These are phyloP conservation scores for Halcyon smyrnensis DNA, from an alignment of 2,797 vertebrate genomes.

Conservation along the genomic window DNA sequence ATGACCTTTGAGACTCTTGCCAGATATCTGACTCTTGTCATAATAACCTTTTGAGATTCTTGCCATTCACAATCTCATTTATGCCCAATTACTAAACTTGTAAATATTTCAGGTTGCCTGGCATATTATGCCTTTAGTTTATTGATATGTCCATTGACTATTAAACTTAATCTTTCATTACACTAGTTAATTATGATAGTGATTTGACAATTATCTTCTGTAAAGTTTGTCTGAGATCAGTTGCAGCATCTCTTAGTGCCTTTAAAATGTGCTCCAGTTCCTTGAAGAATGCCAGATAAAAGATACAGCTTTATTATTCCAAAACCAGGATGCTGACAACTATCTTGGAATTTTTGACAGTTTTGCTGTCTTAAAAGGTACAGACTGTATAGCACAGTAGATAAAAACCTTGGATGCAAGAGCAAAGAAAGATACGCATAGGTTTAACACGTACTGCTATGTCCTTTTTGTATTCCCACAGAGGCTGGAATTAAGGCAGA, in stretches of 20 bases:
- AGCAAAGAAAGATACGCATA: background rate
- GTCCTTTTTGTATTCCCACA: background rate
- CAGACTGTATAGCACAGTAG: background rate
- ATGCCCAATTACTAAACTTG: background rate
- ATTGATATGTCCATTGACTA: constrained; percentile 26
- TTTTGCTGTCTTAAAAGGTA: background rate
- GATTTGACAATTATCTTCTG: constrained; percentile 18
- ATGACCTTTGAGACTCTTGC: background rate
- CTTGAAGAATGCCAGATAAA: constrained; percentile 11
- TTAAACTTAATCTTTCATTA: constrained; percentile 53
- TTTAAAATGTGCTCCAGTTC: background rate
- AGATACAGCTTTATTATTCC: background rate
- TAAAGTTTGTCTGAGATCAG: constrained; percentile 2
- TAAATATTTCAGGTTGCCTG: constrained; percentile 37
- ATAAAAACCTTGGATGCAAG: background rate
- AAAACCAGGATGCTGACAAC: background rate
- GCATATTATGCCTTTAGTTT: background rate
- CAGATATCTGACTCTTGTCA: background rate
- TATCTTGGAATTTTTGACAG: background rate
- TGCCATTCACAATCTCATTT: constrained; percentile 15
- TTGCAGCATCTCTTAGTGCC: background rate
- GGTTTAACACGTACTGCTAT: background rate
- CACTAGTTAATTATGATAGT: constrained; percentile 37
- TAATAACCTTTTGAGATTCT: background rate
- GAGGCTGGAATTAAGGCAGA: constrained; percentile 16